Base-by-base conservation (phyloP, 2,797 vertebrate species). In the Chanos chanos region DNA sequence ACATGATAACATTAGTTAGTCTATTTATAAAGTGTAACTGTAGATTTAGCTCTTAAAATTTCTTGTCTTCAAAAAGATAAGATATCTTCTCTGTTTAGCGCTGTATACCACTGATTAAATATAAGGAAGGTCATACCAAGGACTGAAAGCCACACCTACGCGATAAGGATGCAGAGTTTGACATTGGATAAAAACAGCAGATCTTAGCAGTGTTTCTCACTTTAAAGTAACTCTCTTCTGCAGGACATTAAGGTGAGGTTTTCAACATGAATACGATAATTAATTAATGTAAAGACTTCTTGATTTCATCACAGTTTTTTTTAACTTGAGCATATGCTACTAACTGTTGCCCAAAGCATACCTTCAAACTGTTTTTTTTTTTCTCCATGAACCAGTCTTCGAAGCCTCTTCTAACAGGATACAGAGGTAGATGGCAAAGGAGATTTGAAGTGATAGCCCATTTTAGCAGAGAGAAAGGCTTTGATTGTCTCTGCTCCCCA, bases 391-490 rank as follows among this genome's bases (percentile, higher is more conserved):
- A 62, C 64, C 72, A 71, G 61, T 73, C 50, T 24, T 61, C 24
- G 43, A 50, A 70, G 55, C 56, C 75, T 86, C 85, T 84, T 81
- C 81, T 75, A 68, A 83, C 74, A 81, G 83, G 80, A 82, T 78
- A 78, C 78, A 66, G 69, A 68, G 66, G 84, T 83, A 90, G 86
- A 87, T 90, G 86, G 90, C 70, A 6, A 76, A 70, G 74, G 81
- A 82, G 89, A 89, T 88, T 90, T 89, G 91, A 91, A 90, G 92
- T 78, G 89, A 90, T 86, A 91, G 89, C 89, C 90, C 89, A 90
- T 88, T 93, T 86, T 81, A 66, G 66, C 16, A n/a, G 53, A 83
- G 80, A 92, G 91, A 94, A 92, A 93, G 89, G 85, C 86, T 82
- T 77, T 72, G 82, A 94, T 94, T 94, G 92, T 94, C 87, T 90